phyloP scores from a whole-genome alignment of 2,113 vertebrate species.

The Melanotaenia duboulayi region DNA sequence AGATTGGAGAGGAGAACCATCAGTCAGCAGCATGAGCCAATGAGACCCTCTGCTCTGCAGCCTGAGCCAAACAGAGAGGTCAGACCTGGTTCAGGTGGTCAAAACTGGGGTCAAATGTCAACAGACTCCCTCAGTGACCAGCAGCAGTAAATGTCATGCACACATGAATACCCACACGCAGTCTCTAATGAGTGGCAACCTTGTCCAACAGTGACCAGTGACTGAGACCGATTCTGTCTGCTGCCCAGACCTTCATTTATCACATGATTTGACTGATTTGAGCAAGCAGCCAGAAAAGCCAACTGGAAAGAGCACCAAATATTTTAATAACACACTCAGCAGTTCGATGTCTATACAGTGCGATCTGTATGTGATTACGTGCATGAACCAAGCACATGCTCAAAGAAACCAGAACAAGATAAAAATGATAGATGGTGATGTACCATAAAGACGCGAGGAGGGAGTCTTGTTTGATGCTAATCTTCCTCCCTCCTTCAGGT shows the following conservation, averaged over 20 bases:
- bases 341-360: background rate
- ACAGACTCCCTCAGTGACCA: slow-evolving; percentile 63
- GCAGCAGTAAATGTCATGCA: slow-evolving; percentile 52
- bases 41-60: slow-evolving; percentile 70
- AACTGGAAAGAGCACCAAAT: slow-evolving; percentile 38
- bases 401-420: slow-evolving; percentile 55
- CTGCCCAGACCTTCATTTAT: slow-evolving; percentile 59
- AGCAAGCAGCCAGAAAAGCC: slow-evolving; percentile 34
- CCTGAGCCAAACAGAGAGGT: slow-evolving; percentile 70
- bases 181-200: slow-evolving; percentile 37
- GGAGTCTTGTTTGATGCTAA: slow-evolving; percentile 48
- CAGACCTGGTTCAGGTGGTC: slow-evolving; percentile 62
- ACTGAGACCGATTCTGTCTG: slow-evolving; percentile 59
- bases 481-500: slow-evolving; percentile 68
- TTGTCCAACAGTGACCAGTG: slow-evolving; percentile 51
- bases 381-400: slow-evolving; percentile 37
- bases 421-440: slow-evolving; percentile 49
- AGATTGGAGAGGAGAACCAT: slow-evolving; percentile 54
- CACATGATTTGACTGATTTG: slow-evolving; percentile 51
- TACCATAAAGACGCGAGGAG: slow-evolving; percentile 34
- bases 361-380: slow-evolving; percentile 29
- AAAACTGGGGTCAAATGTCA: slow-evolving; percentile 65
- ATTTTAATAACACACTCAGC: slow-evolving; percentile 41
- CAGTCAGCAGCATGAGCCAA: slow-evolving; percentile 67
- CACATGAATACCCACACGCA: slow-evolving; percentile 6